These are phyloP conservation scores for Oryzias javanicus DNA, from an alignment of 2,113 vertebrate genomes.

Conservation along the genomic window DNA sequence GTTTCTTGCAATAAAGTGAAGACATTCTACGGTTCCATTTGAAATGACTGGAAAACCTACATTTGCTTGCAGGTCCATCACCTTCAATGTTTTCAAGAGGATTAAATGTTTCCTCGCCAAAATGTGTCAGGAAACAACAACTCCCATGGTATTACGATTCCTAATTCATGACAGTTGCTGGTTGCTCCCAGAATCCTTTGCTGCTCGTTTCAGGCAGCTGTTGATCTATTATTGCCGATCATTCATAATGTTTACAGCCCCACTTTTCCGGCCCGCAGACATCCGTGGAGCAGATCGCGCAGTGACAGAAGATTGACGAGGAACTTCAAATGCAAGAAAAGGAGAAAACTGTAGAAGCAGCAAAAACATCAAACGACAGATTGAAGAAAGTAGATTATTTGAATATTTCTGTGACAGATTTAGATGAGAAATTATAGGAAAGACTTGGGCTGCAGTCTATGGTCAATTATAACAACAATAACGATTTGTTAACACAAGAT, in stretches of 20 bases:
- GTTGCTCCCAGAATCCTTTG: conserved; percentile 16
- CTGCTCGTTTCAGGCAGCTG: conserved; percentile 46
- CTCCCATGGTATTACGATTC: background rate
- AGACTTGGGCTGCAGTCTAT: too few relatives aligned
- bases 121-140: background rate
- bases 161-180: background rate
- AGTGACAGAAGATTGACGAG: conserved; percentile 23
- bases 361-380: conserved; percentile 54
- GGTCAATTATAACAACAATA: too few relatives aligned
- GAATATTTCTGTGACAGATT: conserved; percentile 34
- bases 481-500: too few relatives aligned
- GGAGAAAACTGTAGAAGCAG: conserved; percentile 28
- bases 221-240: conserved; percentile 53
- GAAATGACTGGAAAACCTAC: background rate
- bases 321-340: conserved; percentile 15
- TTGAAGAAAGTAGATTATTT: conserved; percentile 10
- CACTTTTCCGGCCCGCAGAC: conserved; percentile 79
- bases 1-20: too few relatives aligned
- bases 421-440: conserved; percentile 2
- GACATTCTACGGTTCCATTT: background rate
- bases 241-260: conserved; percentile 62
- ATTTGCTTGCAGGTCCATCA: background rate
- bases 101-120: background rate
- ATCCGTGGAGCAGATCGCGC: conserved; percentile 44
- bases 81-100: background rate